Evolutionary conservation across 2,888 invertebrate genomes (phyloP), one percentile per base, ranked within the genome.

Genomic region (Caenorhabditis sp.): DNA sequence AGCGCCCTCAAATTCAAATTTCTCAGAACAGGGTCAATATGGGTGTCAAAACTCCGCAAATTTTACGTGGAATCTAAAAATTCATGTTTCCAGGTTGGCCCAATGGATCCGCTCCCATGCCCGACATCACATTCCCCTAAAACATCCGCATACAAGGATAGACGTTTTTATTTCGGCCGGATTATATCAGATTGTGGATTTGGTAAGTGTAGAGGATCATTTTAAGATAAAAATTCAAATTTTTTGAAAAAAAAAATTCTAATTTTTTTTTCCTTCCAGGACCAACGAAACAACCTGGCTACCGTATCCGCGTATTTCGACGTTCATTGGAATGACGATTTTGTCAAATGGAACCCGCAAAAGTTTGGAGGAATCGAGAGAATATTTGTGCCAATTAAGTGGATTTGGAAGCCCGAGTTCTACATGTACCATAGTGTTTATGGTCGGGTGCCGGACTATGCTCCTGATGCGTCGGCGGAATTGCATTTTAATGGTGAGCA

Each of bases 301-400:
- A 91, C 89, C 0, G 85, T 91, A 15, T 90, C 90, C 8, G 91
- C 91, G 15, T 91, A 90, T 64, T 91, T 91, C 64, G 91, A 91
- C 67, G 89, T 91, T 9, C 84, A 86, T 76, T 90, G 90, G 90
- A 72, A 84, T 18, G 90, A 91, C 67, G 85, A 87, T 50, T 88
- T 83, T 60, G 70, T 88, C n/a, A 62, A 81, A 13, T 91, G 91
- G 91, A 87, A 91, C 55, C 79, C 86, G 6, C 65, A 64, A 6
- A 85, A 83, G 15, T 91, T 86, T 65, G 87, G 81, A 32, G 87
- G 85, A 18, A 88, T 88, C 28, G 83, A 80, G 22, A 28, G 85
- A 18, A 89, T 88, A 2, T 91, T 90, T 64, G 87, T 92, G 50
- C 91, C 91, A 8, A 82, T 89, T 8, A 82, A 83, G 58, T 88